phyloP scores from a whole-genome alignment of 2,113 vertebrate species.

The Rynchops niger region DNA sequence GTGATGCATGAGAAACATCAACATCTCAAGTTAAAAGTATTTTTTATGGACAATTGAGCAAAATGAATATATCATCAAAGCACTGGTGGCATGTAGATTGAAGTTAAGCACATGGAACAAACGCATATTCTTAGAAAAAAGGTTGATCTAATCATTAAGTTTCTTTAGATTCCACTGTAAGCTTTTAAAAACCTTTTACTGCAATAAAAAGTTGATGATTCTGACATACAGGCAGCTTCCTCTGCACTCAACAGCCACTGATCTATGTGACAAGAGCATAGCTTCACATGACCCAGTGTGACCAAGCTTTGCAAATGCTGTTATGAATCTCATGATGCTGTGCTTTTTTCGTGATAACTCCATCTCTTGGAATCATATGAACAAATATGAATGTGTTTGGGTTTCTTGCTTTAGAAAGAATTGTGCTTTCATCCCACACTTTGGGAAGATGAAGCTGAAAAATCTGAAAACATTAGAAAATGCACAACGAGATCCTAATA shows the following conservation, averaged over 20 bases:
- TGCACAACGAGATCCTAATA: not conserved
- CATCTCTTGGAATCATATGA: not conserved
- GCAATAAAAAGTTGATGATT: not conserved
- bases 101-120: not conserved
- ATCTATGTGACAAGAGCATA: not conserved
- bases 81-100: not conserved
- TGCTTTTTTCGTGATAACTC: not conserved
- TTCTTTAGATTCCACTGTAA: not conserved
- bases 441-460: not conserved
- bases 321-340: not conserved
- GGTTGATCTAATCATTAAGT: not conserved
- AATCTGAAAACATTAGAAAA: not conserved
- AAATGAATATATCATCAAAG: not conserved
- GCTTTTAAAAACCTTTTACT: not conserved
- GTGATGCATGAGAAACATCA: not conserved
- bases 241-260: not conserved
- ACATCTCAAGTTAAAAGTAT: not conserved
- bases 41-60: not conserved
- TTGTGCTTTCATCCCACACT: not conserved
- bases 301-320: not conserved
- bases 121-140: not conserved
- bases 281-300: not conserved
- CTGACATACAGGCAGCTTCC: not conserved
- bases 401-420: not conserved
- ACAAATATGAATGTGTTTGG: not conserved